Evolutionary conservation across 2,113 vertebrate species (phyloP).

Genomic region (Pagrus major): DNA sequence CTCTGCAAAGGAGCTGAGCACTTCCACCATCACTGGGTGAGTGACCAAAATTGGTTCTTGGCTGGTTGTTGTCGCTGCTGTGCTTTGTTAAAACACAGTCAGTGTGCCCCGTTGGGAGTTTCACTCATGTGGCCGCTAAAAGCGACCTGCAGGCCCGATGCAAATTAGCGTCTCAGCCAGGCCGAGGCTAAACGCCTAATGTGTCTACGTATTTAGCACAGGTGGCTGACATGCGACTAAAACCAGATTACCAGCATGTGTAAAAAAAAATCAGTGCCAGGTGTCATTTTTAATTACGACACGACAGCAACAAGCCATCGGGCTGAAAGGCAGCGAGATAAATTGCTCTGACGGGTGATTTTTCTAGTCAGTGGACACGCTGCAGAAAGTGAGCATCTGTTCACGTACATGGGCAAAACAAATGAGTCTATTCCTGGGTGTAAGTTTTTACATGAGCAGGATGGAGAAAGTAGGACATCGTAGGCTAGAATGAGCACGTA

Average conservation of each 20-base stretch:
- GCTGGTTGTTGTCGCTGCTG: neutral
- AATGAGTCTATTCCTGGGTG: constrained; percentile 36
- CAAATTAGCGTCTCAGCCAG: constrained; percentile 15
- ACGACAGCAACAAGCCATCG: constrained; percentile 20
- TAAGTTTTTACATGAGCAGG: neutral
- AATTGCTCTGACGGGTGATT: constrained; percentile 55
- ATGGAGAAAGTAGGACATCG: constrained; percentile 25
- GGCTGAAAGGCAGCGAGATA: constrained; percentile 50
- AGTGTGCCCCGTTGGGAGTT: neutral
- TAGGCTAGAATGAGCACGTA: neutral
- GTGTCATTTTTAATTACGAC: constrained; percentile 69
- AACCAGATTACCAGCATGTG: constrained; percentile 29
- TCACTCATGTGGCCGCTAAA: constrained; percentile 21
- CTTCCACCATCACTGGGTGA: neutral
- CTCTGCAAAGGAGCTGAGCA: neutral
- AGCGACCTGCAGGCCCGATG: constrained; percentile 1
- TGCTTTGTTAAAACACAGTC: constrained; percentile 17
- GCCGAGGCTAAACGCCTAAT: neutral
- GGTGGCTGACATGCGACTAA: constrained; percentile 8
- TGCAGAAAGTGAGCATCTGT: constrained; percentile 57
- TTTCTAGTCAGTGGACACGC: constrained; percentile 25
- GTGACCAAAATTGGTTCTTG: neutral
- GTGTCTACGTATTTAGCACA: constrained; percentile 3
- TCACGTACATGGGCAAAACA: constrained; percentile 7
- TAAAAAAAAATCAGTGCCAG: constrained; percentile 43